Conservation (phyloP, 2,888 invertebrate genomes). For the Sarcophaga caerulescens region DNA sequence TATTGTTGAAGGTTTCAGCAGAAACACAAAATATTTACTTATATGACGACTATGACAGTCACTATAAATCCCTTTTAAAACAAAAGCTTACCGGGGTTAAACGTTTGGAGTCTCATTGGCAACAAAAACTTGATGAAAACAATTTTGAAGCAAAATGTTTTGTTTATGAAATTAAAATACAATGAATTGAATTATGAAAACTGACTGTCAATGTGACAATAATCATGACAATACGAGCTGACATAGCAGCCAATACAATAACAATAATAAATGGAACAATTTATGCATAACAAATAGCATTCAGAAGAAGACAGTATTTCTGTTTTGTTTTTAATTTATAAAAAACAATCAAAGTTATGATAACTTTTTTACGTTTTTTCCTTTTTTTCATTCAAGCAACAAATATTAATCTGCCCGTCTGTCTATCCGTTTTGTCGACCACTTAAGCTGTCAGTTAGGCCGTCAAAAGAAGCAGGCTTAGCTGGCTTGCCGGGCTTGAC, state of each 20-base stretch:
- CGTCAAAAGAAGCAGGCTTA: background rate
- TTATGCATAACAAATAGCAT: slow-evolving; percentile 52
- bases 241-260: background rate
- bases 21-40: background rate
- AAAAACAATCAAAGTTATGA: slow-evolving; percentile 24
- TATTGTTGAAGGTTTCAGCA: background rate
- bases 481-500: background rate
- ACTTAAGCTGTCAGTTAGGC: background rate
- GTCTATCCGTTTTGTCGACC: background rate
- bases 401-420: background rate
- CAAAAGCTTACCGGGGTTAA: background rate
- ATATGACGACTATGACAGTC: background rate
- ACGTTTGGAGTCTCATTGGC: background rate
- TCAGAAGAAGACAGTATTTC: background rate
- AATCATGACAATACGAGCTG: slow-evolving; percentile 1
- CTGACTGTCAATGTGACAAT: slow-evolving; percentile 3
- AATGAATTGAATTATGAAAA: slow-evolving; percentile 43
- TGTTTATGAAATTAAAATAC: slow-evolving; percentile 15
- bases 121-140: background rate
- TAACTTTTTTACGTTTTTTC: background rate
- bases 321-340: background rate
- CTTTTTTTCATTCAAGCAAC: slow-evolving; percentile 8
- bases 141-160: background rate
- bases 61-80: slow-evolving; percentile 12
- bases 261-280: slow-evolving; percentile 27